Conservation (phyloP, 2,888 invertebrate species). For the Tanytarsus gracilentus region DNA sequence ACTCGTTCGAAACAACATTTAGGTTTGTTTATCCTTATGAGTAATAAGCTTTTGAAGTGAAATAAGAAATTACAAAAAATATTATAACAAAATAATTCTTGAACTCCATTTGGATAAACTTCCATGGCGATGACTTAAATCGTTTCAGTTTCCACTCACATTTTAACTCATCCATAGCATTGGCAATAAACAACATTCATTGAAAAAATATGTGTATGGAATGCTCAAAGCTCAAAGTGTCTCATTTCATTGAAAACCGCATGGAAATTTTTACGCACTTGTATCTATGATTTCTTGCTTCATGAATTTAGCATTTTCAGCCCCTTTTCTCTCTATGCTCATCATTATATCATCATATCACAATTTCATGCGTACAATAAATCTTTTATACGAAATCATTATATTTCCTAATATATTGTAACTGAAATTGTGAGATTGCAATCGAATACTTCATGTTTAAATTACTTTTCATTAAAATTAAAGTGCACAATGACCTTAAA, state of each 20-base stretch:
- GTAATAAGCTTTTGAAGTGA: no score
- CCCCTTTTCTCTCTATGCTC: background rate
- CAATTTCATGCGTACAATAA: constrained; percentile 14
- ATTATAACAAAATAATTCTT: no score
- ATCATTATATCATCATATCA: constrained; percentile 6
- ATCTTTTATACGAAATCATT: constrained; percentile 10
- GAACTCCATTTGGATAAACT: no score
- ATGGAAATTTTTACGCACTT: no score
- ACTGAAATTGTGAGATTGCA: background rate
- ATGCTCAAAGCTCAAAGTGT: background rate
- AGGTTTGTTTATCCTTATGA: no score
- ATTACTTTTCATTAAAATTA: no score
- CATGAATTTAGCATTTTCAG: background rate
- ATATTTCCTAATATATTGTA: no score
- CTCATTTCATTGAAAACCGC: constrained; percentile 13
- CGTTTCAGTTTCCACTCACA: no score
- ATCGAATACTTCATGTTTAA: constrained; percentile 1
- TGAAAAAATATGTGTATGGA: background rate
- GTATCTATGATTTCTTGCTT: constrained; percentile 1
- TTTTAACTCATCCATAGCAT: background rate
- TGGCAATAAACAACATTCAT: background rate
- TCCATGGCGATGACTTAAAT: no score
- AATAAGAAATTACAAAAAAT: no score
- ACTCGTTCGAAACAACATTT: no score
- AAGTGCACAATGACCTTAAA: no score